These are phyloP conservation scores for Centropristis striata DNA, from an alignment of 2,113 vertebrate species.

Conservation along the genomic window DNA sequence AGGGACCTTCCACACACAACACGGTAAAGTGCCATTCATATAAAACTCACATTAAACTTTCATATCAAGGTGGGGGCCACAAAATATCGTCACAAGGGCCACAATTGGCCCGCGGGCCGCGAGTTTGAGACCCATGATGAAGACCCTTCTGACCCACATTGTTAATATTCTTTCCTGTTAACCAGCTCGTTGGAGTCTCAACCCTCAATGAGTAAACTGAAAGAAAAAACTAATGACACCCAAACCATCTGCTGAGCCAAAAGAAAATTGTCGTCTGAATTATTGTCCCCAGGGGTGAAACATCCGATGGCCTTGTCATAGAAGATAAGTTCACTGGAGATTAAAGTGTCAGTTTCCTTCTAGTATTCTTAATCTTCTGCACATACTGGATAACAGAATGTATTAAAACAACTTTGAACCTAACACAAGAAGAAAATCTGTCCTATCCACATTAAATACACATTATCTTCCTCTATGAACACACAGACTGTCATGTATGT, in stretches of 20 bases:
- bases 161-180: conserved; percentile 4
- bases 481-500: neutral
- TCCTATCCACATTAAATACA: neutral
- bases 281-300: conserved; percentile 17
- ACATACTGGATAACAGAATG: neutral
- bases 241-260: conserved; percentile 20
- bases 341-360: conserved; percentile 13
- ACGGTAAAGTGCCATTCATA: too few species aligned
- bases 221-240: conserved; percentile 34
- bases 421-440: neutral
- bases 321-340: conserved; percentile 14
- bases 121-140: too few species aligned
- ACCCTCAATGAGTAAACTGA: conserved; percentile 6
- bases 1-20: too few species aligned
- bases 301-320: conserved; percentile 21
- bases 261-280: conserved; percentile 5
- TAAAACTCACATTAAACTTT: too few species aligned
- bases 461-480: neutral
- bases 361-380: neutral
- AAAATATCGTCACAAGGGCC: too few species aligned
- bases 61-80: too few species aligned
- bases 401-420: neutral
- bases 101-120: too few species aligned
- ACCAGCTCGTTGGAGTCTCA: neutral
- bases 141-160: neutral